Base-by-base conservation (phyloP, 2,113 vertebrate genomes). In the Ornithorhynchus anatinus region DNA sequence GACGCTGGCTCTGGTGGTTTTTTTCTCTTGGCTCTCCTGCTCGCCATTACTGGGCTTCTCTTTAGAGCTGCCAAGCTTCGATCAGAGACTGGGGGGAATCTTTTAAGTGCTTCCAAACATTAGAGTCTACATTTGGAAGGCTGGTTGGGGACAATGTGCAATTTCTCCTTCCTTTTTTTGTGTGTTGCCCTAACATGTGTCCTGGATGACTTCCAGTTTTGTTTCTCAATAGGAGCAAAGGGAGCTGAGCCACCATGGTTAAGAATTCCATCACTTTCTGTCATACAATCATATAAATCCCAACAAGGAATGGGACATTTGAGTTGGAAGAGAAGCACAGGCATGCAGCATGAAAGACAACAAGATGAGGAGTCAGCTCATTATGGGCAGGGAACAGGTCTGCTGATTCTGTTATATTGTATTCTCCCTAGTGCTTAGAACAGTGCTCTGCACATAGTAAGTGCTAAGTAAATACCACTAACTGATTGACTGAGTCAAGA, bases 101-200 rank as follows among this genome's bases (percentile, higher is more conserved):
- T 72, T 67, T 77, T 25, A 78, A 70, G 29, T 6, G n/a, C n/a
- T 79, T 85, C 73, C 81, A 77, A 74, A 61, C 59, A 56, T 81
- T 35, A 59, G 56, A 25, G 16, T 13, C 50, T 67, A 47, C 16
- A 12, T 51, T 38, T 72, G 17, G 59, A 71, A 57, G 2, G 0
- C 5, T 61, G 57, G 45, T 15, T 82, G 48, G 56, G 72, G 67
- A 70, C 27, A 36, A 38, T 43, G 20, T 45, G 9, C 6, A 27
- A 13, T 17, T 32, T 57, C 37, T 59, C 42, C 5, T 64, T 59
- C 42, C 5, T n/a, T 12, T 12, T 4, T 25, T 10, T 37, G 19
- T 52, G 44, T 8, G 3, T 1, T 3, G 3, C 5, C 17, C 22
- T 11, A 14, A 62, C 17, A 39, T 77, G 7, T 47, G 43, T 14